Conservation (phyloP, 2,113 vertebrate species). For the Hippocampus barbouri region DNA sequence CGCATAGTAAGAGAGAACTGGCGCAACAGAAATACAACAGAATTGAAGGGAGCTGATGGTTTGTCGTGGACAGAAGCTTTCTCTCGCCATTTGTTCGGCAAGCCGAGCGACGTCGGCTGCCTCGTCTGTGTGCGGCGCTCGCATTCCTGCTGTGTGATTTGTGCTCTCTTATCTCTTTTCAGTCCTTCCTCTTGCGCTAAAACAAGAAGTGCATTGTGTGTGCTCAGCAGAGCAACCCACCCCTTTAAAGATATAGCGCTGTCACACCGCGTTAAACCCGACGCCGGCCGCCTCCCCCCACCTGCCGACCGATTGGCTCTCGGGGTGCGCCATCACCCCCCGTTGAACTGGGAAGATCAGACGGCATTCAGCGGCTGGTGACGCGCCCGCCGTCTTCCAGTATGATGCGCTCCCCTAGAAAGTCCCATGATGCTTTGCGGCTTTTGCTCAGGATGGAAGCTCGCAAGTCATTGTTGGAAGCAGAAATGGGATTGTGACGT, state of each 20-base stretch:
- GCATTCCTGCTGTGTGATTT: conserved; percentile 56
- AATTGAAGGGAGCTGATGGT: conserved; percentile 19
- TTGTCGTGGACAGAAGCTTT: background rate
- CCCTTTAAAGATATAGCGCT: conserved; percentile 35
- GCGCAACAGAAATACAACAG: too few relatives aligned
- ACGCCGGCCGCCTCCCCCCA: conserved; percentile 4
- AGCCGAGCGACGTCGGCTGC: conserved; percentile 36
- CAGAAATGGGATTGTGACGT: too few relatives aligned
- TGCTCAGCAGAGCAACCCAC: conserved; percentile 63
- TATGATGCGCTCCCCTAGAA: conserved; percentile 17
- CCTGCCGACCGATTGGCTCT: conserved; percentile 34
- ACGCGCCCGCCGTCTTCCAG: conserved; percentile 11
- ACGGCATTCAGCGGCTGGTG: conserved; percentile 6
- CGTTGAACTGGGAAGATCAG: conserved; percentile 58
- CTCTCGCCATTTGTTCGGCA: conserved; percentile 2
- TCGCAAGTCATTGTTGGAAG: too few relatives aligned
- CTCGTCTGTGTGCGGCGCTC: conserved; percentile 5
- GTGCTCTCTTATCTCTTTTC: conserved; percentile 57
- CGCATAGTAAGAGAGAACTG: too few relatives aligned
- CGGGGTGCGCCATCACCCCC: conserved; percentile 12
- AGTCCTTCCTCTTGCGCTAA: conserved; percentile 56
- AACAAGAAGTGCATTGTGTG: conserved; percentile 66
- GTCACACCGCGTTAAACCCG: conserved; percentile 70
- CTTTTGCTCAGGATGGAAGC: too few relatives aligned
- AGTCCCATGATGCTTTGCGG: conserved; percentile 52